Conservation (phyloP, 2,113 vertebrate genomes). For the Lethenteron reissneri region DNA sequence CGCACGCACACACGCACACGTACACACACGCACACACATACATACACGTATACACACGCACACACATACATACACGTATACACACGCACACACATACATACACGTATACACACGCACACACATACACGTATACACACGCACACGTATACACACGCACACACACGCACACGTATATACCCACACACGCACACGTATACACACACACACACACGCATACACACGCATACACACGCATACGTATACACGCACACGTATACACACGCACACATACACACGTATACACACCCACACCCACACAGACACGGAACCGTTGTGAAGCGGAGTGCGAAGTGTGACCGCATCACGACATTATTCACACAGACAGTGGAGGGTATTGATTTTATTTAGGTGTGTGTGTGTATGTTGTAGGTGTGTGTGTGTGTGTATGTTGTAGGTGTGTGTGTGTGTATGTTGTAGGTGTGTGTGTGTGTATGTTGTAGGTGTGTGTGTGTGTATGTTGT, state of each 20-base stretch:
- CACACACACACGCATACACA: not conserved
- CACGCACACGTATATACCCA: not conserved
- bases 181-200: not conserved
- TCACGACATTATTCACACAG: too few relatives aligned
- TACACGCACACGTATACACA: not conserved
- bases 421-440: too few relatives aligned
- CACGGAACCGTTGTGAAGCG: not conserved
- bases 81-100: not conserved
- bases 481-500: too few relatives aligned
- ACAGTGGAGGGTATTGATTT: too few relatives aligned
- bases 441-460: too few relatives aligned
- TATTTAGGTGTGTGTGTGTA: too few relatives aligned
- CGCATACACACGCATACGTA: not conserved
- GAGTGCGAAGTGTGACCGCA: too few relatives aligned
- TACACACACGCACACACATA: not conserved
- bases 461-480: too few relatives aligned
- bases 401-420: too few relatives aligned
- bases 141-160: not conserved
- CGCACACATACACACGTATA: not conserved
- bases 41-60: not conserved
- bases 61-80: not conserved
- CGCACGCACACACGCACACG: not conserved
- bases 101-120: too few relatives aligned
- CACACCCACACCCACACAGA: too few relatives aligned
- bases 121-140: not conserved